Conservation (phyloP, 2,888 invertebrate genomes). For the Microplitis deprimator region DNA sequence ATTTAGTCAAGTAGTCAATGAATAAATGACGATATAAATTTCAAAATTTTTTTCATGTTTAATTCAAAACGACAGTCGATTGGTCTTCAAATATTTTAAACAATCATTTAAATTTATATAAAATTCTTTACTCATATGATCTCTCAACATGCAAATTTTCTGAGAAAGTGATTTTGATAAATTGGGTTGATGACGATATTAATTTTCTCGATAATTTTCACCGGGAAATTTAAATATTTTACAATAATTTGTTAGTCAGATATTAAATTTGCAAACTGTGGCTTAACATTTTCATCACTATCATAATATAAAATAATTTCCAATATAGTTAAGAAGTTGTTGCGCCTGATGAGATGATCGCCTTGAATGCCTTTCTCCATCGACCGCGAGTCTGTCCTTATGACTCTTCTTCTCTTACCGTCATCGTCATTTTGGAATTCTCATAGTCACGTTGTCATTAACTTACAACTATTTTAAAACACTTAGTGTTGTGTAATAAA, state of each 20-base stretch:
- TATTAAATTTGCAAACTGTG: background rate
- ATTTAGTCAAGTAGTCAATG: no score
- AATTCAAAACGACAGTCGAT: no score
- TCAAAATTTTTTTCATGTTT: no score
- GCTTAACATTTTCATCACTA: background rate
- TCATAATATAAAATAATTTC: background rate
- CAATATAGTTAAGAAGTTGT: background rate
- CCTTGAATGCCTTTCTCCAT: conserved; percentile 41
- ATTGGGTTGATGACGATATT: no score
- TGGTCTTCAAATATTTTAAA: no score
- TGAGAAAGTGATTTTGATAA: no score
- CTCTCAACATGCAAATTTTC: no score
- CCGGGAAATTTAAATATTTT: background rate
- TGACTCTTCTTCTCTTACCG: conserved; percentile 15
- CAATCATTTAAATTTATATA: no score
- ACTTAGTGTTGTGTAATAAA: conserved; percentile 18
- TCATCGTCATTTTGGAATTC: conserved; percentile 22
- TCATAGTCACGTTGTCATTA: conserved; percentile 32
- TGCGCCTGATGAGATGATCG: conserved; percentile 29
- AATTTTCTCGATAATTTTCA: no score
- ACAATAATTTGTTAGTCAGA: background rate
- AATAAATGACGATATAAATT: no score
- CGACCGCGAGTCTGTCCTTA: conserved; percentile 4
- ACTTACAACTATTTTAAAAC: background rate
- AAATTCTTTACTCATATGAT: no score